A percentile compares a stretch with the other conserved stretches of the same genome.
Conservation (phyloP, 2,113 vertebrate species). For the Tautogolabrus adspersus region DNA sequence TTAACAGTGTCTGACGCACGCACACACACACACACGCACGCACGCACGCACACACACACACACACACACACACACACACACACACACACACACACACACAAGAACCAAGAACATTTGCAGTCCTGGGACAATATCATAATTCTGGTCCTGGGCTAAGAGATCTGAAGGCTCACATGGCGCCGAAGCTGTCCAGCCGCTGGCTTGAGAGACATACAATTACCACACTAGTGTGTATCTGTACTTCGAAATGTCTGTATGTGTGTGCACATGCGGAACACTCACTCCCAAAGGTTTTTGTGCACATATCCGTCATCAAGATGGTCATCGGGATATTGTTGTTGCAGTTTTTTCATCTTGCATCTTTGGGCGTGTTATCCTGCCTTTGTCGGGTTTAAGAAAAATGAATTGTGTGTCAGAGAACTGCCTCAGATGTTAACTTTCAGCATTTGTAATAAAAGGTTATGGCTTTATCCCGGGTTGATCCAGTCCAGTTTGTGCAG, state of each 20-base stretch:
- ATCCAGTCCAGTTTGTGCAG: constrained; percentile 39
- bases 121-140: constrained; percentile 21
- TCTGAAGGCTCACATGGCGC: constrained; percentile 46
- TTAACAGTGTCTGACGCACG: neutral
- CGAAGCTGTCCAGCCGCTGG: constrained; percentile 43
- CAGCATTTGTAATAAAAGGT: neutral
- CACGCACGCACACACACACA: constrained; percentile 1
- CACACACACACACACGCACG: constrained; percentile 18
- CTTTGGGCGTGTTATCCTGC: constrained; percentile 35
- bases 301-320: constrained; percentile 13
- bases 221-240: neutral
- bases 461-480: constrained; percentile 19
- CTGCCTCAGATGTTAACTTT: constrained; percentile 11
- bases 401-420: constrained; percentile 6
- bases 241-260: constrained; percentile 1
- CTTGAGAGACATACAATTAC: constrained; percentile 32
- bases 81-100: constrained; percentile 10
- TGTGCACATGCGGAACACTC: constrained; percentile 8
- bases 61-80: neutral
- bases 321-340: constrained; percentile 17
- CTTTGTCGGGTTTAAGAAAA: constrained; percentile 22
- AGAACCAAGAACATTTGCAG: neutral
- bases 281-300: constrained; percentile 7
- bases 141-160: constrained; percentile 21
- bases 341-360: constrained; percentile 27